Percentiles rank a stretch among this genome's conserved stretches.
phyloP scores from a whole-genome alignment of 2,797 vertebrate species.

The Sebastes diaconus region DNA sequence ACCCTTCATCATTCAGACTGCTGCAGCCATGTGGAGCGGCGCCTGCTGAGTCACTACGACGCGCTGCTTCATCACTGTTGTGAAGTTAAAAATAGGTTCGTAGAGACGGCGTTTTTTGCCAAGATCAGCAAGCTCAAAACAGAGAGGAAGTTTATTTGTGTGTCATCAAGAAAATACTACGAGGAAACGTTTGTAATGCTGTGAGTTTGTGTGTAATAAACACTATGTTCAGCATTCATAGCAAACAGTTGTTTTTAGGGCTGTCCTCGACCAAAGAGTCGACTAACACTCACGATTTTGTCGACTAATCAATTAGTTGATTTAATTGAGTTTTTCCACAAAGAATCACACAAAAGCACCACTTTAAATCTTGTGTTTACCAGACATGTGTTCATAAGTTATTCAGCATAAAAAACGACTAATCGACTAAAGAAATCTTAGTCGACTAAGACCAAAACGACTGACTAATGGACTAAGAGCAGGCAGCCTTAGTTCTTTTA shows the following conservation, averaged over 20 bases:
- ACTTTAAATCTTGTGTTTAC: too few relatives aligned
- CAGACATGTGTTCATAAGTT: too few relatives aligned
- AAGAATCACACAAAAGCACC: too few relatives aligned
- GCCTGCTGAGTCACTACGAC: conserved; percentile 51
- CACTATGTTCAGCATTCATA: too few relatives aligned
- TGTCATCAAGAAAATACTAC: neutral
- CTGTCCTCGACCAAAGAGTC: too few relatives aligned
- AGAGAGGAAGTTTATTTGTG: conserved; percentile 23
- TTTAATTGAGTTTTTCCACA: too few relatives aligned
- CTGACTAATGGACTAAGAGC: too few relatives aligned
- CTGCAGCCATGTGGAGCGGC: conserved; percentile 12
- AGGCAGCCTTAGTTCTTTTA: neutral
- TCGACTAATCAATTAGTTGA: too few relatives aligned
- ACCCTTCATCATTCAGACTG: conserved; percentile 12
- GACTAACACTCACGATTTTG: rapidly evolving
- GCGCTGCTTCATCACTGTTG: conserved; percentile 26
- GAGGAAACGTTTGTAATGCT: neutral
- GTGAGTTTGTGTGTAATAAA: neutral
- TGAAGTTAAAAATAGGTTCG: conserved; percentile 53
- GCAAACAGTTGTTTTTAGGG: too few relatives aligned
- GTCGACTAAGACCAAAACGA: too few relatives aligned
- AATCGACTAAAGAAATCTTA: too few relatives aligned
- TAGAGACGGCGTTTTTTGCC: conserved; percentile 16
- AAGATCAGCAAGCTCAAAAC: conserved; percentile 33
- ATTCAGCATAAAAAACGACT: too few relatives aligned